Percentiles rank a stretch among this genome's conserved stretches.
Evolutionary conservation across 1,140 invertebrate species (phyloP).

Genomic region (Metaphire vulgaris): DNA sequence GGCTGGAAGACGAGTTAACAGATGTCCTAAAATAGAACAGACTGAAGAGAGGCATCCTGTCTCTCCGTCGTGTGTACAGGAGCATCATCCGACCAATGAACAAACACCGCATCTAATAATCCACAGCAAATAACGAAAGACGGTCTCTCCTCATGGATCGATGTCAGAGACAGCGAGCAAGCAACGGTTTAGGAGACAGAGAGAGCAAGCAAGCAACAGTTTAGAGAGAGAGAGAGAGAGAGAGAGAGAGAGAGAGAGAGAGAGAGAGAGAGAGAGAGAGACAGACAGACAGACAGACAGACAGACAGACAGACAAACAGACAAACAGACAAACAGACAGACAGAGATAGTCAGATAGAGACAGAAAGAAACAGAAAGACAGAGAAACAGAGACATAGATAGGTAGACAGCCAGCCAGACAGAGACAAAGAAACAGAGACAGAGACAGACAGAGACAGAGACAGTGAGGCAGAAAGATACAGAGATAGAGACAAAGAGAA

Average conservation of each 20-base stretch:
- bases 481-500: not conserved
- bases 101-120: too few species aligned
- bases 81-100: too few species aligned
- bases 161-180: too few species aligned
- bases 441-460: not conserved
- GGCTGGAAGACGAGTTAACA: too few species aligned
- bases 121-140: too few species aligned
- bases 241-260: not conserved
- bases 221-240: not conserved
- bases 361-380: not conserved
- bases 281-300: not conserved
- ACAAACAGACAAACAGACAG: not conserved
- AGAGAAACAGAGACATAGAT: not conserved
- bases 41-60: too few species aligned
- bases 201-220: not conserved
- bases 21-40: too few species aligned
- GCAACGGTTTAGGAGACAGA: too few species aligned
- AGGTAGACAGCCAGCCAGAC: not conserved
- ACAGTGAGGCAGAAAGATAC: not conserved
- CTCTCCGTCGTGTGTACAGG: too few species aligned
- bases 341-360: not conserved
- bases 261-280: not conserved
- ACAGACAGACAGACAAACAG: not conserved
- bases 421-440: not conserved
- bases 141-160: too few species aligned